Base-by-base conservation (phyloP, 2,113 vertebrate genomes). In the Coreoperca whiteheadi region DNA sequence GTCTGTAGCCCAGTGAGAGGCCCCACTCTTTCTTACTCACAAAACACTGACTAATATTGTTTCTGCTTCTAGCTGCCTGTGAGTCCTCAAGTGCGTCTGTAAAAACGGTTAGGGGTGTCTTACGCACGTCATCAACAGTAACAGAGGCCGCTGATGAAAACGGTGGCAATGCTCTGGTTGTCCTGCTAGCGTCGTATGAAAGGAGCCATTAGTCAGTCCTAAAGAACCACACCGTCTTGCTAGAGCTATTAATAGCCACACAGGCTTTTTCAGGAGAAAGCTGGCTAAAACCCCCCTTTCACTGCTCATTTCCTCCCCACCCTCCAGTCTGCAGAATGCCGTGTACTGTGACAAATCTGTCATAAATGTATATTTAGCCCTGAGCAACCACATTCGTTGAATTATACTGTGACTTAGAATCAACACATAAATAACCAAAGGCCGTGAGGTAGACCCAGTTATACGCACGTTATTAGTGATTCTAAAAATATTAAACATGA, bases 271-370 rank as follows among this genome's bases (percentile, higher is more conserved):
- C 54, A 59, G 68, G 82, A 87, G 85, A 81, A 83, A 65, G 64
- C 69, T 50, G 79, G 30, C 77, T 41, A 74, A 85, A 89, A 87
- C 67, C 73, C 84, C 84, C 89, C 16, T 74, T 66, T 63, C 84
- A 59, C 66, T 32, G 70, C 81, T 85, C 90, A 89, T 88, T 93
- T 94, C 94, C 94, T 94, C 91, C 93, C 86, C 92, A 82, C 94
- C 93, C 93, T 88, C 37, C 3, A 8, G 32, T 68, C 59, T 51
- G 6, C 74, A 88, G 78, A 93, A 88, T 82, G 84, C 59, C 56
- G 11, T 67, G 84, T 77, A 78, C 89, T 91, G 87, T 91, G 86
- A 85, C 75, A 71, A 81, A 80, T 69, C 67, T 66, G 65, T 54
- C 77, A 18, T 67, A 46, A 50, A 51, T 53, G 15, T 92, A 93